Conservation (phyloP, 2,797 vertebrate genomes). For the Artibeus jamaicensis region DNA sequence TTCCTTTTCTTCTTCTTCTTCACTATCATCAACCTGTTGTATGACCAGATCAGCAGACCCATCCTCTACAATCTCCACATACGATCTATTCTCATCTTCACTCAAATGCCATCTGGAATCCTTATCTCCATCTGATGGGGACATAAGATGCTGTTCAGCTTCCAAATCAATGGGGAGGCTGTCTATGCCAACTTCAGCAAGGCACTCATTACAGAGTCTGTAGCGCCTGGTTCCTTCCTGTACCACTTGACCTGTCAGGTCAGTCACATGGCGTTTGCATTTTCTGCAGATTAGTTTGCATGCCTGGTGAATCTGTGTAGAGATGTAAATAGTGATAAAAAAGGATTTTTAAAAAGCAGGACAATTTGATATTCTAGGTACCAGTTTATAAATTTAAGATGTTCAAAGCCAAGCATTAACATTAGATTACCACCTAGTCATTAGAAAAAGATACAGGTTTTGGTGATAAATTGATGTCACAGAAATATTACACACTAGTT, state of each 20-base stretch:
- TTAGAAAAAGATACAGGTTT: conserved; percentile 28
- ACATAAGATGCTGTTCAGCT: conserved; percentile 87
- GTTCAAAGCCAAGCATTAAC: conserved; percentile 43
- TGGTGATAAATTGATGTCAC: neutral
- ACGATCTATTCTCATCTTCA: conserved; percentile 87
- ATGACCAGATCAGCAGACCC: conserved; percentile 95
- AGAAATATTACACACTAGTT: neutral
- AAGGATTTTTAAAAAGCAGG: neutral
- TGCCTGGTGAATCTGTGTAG: conserved; percentile 94
- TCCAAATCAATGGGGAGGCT: conserved; percentile 90
- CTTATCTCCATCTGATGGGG: conserved; percentile 89
- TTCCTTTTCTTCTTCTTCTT: conserved; percentile 90
- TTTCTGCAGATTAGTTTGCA: conserved; percentile 97
- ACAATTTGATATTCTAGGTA: neutral
- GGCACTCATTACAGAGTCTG: conserved; percentile 92
- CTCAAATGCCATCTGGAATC: conserved; percentile 90
- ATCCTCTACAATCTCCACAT: conserved; percentile 91
- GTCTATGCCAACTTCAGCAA: conserved; percentile 93
- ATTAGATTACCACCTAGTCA: neutral
- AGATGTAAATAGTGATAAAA: neutral
- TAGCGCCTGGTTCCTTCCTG: conserved; percentile 95
- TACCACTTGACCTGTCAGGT: conserved; percentile 94
- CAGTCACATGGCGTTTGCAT: conserved; percentile 95
- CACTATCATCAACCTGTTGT: conserved; percentile 96
- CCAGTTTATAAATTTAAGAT: conserved; percentile 33